Percentiles rank a stretch among this genome's conserved stretches.
Evolutionary conservation across 2,113 vertebrate genomes (phyloP).

Genomic region (Jacana jacana): DNA sequence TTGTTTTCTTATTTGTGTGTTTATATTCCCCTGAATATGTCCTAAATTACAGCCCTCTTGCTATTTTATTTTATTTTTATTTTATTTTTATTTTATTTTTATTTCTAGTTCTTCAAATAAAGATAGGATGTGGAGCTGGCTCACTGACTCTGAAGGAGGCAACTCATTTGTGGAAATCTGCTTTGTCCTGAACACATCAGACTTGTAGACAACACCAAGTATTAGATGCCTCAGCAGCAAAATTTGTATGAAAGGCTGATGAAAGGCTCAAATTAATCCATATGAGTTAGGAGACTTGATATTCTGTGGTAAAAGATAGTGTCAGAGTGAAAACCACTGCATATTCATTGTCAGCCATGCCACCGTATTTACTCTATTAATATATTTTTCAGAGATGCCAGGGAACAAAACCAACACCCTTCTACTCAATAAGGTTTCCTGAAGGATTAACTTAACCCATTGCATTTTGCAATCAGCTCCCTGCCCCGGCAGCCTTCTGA

Average conservation of each 20-base stretch:
- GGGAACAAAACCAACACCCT: not conserved
- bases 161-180: not conserved
- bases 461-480: not conserved
- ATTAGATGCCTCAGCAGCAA: not conserved
- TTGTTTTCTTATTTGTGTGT: not conserved
- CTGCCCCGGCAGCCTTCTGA: not conserved
- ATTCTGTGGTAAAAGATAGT: not conserved
- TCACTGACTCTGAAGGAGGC: not conserved
- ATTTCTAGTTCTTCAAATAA: too few relatives aligned
- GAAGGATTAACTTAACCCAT: not conserved
- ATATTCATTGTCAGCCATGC: not conserved
- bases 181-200: not conserved
- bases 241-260: not conserved
- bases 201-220: not conserved
- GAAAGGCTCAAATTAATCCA: not conserved
- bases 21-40: not conserved
- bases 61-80: not conserved
- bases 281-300: not conserved
- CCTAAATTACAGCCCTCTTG: not conserved
- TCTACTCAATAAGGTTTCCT: not conserved
- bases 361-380: not conserved
- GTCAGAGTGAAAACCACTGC: not conserved
- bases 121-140: not conserved
- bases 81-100: too few relatives aligned
- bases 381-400: not conserved